Conservation (phyloP, 2,888 invertebrate species). For the Lepas anatifera region DNA sequence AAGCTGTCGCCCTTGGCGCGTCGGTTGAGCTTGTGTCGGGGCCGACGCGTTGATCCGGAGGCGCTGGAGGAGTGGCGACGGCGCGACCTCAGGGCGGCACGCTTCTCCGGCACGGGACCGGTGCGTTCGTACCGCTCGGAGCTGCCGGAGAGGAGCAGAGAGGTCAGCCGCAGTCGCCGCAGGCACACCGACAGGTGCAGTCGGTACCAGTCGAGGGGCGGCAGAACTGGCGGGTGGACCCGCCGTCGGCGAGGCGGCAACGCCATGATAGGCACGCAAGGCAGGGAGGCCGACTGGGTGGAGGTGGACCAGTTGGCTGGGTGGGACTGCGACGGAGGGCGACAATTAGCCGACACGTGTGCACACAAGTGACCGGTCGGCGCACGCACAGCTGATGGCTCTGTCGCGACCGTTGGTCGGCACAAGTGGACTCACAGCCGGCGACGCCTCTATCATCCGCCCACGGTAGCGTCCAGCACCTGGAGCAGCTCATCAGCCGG, state of each 20-base stretch:
- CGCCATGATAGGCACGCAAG: no score
- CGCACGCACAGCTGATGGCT: background rate
- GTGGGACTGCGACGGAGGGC: no score
- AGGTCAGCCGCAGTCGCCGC: background rate
- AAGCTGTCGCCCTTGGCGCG: conserved; percentile 8
- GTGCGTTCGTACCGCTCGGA: background rate
- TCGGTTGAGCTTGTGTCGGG: background rate
- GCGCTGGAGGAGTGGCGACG: background rate
- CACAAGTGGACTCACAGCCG: no score
- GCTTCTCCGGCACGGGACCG: background rate
- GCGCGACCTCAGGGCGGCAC: background rate
- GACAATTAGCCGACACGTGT: background rate
- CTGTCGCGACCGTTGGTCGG: no score
- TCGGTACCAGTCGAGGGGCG: no score
- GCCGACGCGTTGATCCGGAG: background rate
- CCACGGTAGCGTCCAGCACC: no score
- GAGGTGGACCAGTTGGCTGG: no score
- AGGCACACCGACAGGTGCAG: background rate
- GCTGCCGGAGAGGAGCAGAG: background rate
- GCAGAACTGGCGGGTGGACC: no score
- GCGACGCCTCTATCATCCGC: no score
- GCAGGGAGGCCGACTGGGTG: no score
- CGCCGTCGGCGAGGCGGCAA: no score
- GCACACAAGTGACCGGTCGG: background rate
- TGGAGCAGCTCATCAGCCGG: no score